These are phyloP conservation scores for Cercopithecus mona DNA, from an alignment of 2,113 vertebrate genomes.

Conservation along the genomic window DNA sequence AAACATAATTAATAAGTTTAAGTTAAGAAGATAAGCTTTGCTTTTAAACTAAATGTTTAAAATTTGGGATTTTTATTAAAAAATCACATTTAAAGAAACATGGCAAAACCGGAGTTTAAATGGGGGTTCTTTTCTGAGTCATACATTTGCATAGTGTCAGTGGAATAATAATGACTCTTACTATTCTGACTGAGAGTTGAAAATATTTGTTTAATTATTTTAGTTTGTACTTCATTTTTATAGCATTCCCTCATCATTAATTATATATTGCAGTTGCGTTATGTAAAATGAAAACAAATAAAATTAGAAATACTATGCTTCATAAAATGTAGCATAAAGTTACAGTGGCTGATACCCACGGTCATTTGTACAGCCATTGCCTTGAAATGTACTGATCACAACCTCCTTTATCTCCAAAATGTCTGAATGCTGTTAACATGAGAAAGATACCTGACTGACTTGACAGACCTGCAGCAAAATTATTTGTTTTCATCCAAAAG, in stretches of 20 bases:
- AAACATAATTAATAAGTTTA: background rate
- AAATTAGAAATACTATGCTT: constrained; percentile 40
- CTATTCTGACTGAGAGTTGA: constrained; percentile 18
- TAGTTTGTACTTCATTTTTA: constrained; percentile 59
- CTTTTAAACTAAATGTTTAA: background rate
- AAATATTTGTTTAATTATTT: constrained; percentile 69
- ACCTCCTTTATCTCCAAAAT: background rate
- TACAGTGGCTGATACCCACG: background rate
- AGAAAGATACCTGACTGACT: background rate
- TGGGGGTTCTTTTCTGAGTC: background rate
- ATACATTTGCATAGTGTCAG: background rate
- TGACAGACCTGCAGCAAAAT: accelerated
- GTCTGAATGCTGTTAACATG: background rate
- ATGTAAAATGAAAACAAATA: constrained; percentile 62
- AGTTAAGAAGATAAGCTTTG: background rate
- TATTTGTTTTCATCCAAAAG: background rate
- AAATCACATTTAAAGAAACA: constrained; percentile 32
- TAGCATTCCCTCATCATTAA: constrained; percentile 61
- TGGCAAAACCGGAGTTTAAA: background rate
- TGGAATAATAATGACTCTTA: background rate
- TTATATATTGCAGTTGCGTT: constrained; percentile 59
- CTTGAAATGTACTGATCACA: background rate
- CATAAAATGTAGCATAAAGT: constrained; percentile 8
- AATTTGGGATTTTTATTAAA: background rate
- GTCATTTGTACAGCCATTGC: background rate